phyloP scores from a whole-genome alignment of 2,888 invertebrate species.

The Helicoverpa assulta region DNA sequence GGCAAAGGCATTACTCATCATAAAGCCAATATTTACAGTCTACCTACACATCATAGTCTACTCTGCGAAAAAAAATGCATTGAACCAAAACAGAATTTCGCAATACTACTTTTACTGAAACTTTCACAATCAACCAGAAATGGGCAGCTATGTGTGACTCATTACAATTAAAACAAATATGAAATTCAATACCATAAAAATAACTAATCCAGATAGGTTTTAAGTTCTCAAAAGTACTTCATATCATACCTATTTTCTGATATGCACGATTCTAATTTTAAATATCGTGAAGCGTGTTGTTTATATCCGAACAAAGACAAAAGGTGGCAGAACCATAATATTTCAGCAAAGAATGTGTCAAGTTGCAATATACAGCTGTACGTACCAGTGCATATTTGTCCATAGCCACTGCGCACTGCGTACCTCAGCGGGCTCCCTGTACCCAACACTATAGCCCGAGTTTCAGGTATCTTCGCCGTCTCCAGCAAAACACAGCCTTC shows the following conservation, averaged over 20 bases:
- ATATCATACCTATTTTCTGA: background rate
- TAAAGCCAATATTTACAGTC: slow-evolving; percentile 1
- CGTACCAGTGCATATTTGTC: slow-evolving; percentile 82
- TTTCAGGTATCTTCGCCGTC: slow-evolving; percentile 65
- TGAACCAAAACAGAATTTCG: slow-evolving; percentile 17
- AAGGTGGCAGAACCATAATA: slow-evolving; percentile 49
- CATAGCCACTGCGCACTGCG: slow-evolving; percentile 70
- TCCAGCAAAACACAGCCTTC: slow-evolving; percentile 79
- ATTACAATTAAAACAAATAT: slow-evolving; percentile 19
- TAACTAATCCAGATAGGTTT: background rate
- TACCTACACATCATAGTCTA: slow-evolving; percentile 5
- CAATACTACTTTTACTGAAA: slow-evolving; percentile 43
- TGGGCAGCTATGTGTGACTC: slow-evolving; percentile 59
- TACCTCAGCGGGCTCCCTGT: slow-evolving; percentile 82
- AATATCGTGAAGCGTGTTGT: slow-evolving; percentile 22
- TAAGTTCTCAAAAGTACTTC: background rate
- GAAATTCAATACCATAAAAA: background rate
- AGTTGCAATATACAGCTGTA: slow-evolving; percentile 24
- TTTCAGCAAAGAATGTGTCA: slow-evolving; percentile 43
- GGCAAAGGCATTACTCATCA: slow-evolving; percentile 24
- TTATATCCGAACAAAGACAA: slow-evolving; percentile 48
- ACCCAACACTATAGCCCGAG: slow-evolving; percentile 71
- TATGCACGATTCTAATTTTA: slow-evolving; percentile 27
- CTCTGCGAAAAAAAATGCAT: slow-evolving; percentile 3
- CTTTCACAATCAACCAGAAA: slow-evolving; percentile 59